Percentiles rank a stretch among this genome's conserved stretches.
Conservation (phyloP, 2,797 vertebrate genomes). For the Sparidentex hasta region DNA sequence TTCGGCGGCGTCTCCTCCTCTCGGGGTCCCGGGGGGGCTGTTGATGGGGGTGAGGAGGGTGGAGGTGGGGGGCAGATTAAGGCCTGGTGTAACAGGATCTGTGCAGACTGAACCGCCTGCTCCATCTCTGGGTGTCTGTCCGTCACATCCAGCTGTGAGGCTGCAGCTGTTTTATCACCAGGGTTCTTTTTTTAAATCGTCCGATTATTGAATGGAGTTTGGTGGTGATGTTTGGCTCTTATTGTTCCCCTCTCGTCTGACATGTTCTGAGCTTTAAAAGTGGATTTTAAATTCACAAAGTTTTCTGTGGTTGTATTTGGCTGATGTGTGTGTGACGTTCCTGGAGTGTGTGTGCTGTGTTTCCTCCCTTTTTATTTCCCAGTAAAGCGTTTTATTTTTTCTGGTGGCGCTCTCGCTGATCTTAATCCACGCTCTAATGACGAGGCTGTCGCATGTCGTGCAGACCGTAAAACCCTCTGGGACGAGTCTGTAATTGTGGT, state of each 20-base stretch:
- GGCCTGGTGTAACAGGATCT: constrained; percentile 42
- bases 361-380: too few relatives aligned
- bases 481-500: not conserved
- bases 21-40: not conserved
- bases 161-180: constrained; percentile 68
- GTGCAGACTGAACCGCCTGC: constrained; percentile 7
- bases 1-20: constrained; percentile 2
- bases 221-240: not conserved
- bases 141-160: constrained; percentile 77
- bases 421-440: too few relatives aligned
- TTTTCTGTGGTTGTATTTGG: too few relatives aligned
- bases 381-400: too few relatives aligned
- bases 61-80: not conserved
- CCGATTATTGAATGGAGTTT: not conserved
- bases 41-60: not conserved
- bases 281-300: not conserved
- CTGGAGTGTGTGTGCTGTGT: too few relatives aligned
- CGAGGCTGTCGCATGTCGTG: too few relatives aligned
- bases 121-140: constrained; percentile 39
- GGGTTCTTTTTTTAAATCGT: not conserved
- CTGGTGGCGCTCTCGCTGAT: too few relatives aligned
- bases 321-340: too few relatives aligned
- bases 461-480: not conserved
- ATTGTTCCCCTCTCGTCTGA: not conserved
- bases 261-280: too few relatives aligned